Evolutionary conservation across 2,888 invertebrate genomes (phyloP).

Genomic region (Catocala sponsa): DNA sequence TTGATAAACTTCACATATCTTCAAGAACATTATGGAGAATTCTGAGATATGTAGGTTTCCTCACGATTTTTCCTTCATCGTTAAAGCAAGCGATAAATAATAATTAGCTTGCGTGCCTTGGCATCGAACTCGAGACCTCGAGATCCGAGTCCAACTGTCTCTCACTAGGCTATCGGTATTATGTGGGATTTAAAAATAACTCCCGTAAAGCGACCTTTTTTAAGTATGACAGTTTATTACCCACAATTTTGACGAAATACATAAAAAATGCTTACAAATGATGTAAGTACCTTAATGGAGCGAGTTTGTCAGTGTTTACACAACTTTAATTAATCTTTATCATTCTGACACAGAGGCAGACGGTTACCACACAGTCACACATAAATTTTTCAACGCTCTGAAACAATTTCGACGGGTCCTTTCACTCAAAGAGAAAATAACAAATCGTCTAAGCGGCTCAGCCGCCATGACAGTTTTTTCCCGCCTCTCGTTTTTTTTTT

Average conservation of each 20-base stretch:
- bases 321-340: conserved; percentile 35
- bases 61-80: too few relatives aligned
- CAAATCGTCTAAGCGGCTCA: conserved; percentile 41
- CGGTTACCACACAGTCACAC: conserved; percentile 25
- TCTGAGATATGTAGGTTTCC: too few relatives aligned
- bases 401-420: conserved; percentile 43
- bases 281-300: conserved; percentile 23
- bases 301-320: conserved; percentile 26
- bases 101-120: too few relatives aligned
- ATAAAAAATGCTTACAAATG: conserved; percentile 1
- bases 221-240: not conserved
- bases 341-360: conserved; percentile 13
- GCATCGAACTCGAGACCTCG: too few relatives aligned
- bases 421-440: conserved; percentile 45
- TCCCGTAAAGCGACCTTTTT: too few relatives aligned
- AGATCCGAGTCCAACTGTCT: too few relatives aligned
- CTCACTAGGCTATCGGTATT: too few relatives aligned
- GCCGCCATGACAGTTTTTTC: conserved; percentile 49
- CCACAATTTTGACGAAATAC: not conserved
- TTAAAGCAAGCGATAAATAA: too few relatives aligned
- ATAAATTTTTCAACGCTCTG: conserved; percentile 31
- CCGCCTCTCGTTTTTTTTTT: conserved; percentile 33
- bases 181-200: too few relatives aligned
- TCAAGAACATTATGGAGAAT: too few relatives aligned
- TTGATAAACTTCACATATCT: too few relatives aligned